phyloP scores from a whole-genome alignment of 92 coral and sea anemone species.

The Umimayanthus kanabou region DNA sequence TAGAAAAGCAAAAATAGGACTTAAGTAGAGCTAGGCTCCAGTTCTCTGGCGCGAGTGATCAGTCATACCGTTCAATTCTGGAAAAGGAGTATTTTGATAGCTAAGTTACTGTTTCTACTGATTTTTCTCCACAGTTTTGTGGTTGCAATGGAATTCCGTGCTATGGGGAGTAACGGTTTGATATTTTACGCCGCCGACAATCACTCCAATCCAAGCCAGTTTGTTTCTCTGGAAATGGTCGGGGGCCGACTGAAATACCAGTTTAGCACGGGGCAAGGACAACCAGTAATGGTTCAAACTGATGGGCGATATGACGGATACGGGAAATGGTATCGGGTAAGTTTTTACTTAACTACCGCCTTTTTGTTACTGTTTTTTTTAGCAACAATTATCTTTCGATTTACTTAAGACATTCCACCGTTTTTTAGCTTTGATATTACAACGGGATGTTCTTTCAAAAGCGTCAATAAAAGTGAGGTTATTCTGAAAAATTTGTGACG shows the following conservation, averaged over 20 bases:
- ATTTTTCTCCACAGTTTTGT: slow-evolving; percentile 26
- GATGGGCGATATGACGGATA: slow-evolving; percentile 12
- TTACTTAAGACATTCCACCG: too few species aligned
- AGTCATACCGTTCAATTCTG: neutral
- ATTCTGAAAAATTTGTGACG: too few species aligned
- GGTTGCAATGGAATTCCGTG: slow-evolving; percentile 41
- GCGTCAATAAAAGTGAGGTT: neutral
- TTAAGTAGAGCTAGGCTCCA: too few species aligned
- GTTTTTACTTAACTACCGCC: neutral
- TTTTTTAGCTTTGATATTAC: too few species aligned
- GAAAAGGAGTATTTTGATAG: neutral
- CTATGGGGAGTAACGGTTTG: slow-evolving; percentile 42
- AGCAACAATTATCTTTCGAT: too few species aligned
- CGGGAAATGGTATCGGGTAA: slow-evolving; percentile 49
- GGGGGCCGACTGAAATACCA: slow-evolving; percentile 47
- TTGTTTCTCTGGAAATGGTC: slow-evolving; percentile 41
- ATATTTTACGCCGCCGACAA: slow-evolving; percentile 48
- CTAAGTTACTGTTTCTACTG: neutral
- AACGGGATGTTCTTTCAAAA: neutral
- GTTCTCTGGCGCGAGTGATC: too few species aligned
- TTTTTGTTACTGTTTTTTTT: too few species aligned
- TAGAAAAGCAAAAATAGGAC: too few species aligned
- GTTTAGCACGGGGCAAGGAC: slow-evolving; percentile 34
- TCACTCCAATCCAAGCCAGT: slow-evolving; percentile 37
- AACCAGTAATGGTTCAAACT: slow-evolving; percentile 32